These are phyloP conservation scores for Synanthedon tipuliformis DNA, from an alignment of 2,888 invertebrate species.

Conservation along the genomic window DNA sequence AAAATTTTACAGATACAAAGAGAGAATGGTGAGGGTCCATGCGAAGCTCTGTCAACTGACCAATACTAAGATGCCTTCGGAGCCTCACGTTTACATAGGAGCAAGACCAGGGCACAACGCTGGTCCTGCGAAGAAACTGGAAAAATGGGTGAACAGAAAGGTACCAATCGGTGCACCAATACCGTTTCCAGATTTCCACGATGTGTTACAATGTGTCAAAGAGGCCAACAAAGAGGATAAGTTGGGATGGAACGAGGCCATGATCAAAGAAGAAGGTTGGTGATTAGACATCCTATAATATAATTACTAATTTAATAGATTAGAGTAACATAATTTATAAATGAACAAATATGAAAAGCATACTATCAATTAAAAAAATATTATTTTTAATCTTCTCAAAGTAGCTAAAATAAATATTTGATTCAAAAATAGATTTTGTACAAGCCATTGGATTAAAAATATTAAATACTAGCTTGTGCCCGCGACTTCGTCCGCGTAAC, in stretches of 20 bases:
- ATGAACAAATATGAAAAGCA: no score
- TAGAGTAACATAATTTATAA: no score
- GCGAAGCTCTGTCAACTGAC: conserved; percentile 76
- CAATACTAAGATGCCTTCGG: conserved; percentile 62
- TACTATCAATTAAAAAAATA: no score
- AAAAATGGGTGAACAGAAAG: conserved; percentile 54
- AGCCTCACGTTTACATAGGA: conserved; percentile 46
- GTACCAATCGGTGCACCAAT: conserved; percentile 50
- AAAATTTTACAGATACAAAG: conserved; percentile 45
- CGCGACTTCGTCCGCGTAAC: no score
- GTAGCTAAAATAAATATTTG: no score
- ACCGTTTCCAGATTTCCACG: conserved; percentile 69
- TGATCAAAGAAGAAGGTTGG: conserved; percentile 58
- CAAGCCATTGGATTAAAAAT: no score
- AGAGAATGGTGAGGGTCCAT: conserved; percentile 55
- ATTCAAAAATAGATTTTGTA: no score
- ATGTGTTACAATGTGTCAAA: conserved; percentile 53
- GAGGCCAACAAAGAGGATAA: conserved; percentile 50
- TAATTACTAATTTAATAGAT: no score
- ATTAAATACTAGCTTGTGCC: no score
- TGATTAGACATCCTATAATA: no score
- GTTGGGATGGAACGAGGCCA: conserved; percentile 50
- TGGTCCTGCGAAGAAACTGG: conserved; percentile 50
- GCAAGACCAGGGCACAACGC: conserved; percentile 38
- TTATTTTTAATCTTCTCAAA: no score